Evolutionary conservation across 2,888 invertebrate genomes (phyloP), one percentile per base, ranked within the genome.

Genomic region (Schizotus pectinicornis): DNA sequence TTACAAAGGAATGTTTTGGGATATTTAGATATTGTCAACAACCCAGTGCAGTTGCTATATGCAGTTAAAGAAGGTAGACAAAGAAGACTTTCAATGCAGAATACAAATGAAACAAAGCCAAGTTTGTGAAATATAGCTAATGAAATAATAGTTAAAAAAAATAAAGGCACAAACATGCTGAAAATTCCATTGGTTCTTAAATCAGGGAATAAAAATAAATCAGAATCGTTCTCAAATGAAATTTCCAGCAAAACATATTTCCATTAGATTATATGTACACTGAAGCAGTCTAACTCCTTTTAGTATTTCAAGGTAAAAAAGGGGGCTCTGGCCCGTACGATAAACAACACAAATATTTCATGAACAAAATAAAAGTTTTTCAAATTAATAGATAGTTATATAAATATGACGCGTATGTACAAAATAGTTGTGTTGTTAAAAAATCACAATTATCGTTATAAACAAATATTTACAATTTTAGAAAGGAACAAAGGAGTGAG

Each of bases 401-500:
- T 49, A 50, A 50, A 51, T 53, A 39, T 55, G 49, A 13, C 12
- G 41, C 33, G 22, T 42, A 41, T 51, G 38, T 56, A 59, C 39
- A 60, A 65, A 65, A 65, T 63, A 63, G 48, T 56, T 62, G 63
- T 68, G 63, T 65, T 65, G 65, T 59, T 62, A 54, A 54, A 62
- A 62, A 61, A 62, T 60, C 59, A 66, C 59, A 53, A 42, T 56
- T 51, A 46, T 59, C 59, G 46, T 57, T 61, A 64, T 64, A 64
- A 64, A 61, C 61, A 67, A 62, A 63, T 61, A 61, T 61, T 56
- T 64, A 67, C 62, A 65, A 49, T 49, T 36, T 56, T 50, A 55
- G 63, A n/a, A n/a, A 63, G 57, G 60, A 61, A 63, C 61, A 55
- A 75, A 76, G 75, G 76, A 76, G 76, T 76, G 76, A 76, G 74